Evolutionary conservation across 2,888 invertebrate species (phyloP), one percentile per base, ranked within the genome.

Genomic region (Campaea margaritaria): DNA sequence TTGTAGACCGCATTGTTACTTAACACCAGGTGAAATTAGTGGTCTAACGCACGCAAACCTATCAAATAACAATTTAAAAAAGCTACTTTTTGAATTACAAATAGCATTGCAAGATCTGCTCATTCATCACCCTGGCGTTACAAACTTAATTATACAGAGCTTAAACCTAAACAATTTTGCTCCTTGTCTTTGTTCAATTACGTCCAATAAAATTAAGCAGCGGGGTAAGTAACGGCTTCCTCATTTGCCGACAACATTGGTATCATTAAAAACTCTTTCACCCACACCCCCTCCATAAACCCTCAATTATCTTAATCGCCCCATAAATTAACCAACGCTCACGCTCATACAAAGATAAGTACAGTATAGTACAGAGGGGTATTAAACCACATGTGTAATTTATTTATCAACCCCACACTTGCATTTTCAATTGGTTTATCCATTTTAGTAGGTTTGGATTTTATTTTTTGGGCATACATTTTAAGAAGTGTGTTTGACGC

Each of bases 291-390:
- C 50, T 39, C 51, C 58, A 59, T 64, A 67, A 63, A 64, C 51
- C 59, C 49, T 41, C 64, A 64, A 68, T 68, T 61, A 62, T 58
- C 60, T 55, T 61, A 59, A 68, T 64, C 47, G 58, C 48, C 43
- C 50, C 55, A 43, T 55, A 61, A 61, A 51, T 55, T 61, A 51
- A 15, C 38, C 46, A 44, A 41, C 49, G 16, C 42, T 52, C 52
- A n/a, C 34, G 41, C 50, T 46, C 34, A 39, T 39, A 39, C 13
- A 14, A n/a, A 59, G 47, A 48, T 61, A 55, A 47, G 47, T 51
- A 56, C 12, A 15, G 38, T 38, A 51, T 50, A 14, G 45, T 38
- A 14, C 31, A 36, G 50, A 38, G 56, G 45, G 44, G 34, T 13
- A 46, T 11, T 21, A 21, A 46, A 36, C 51, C 41, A 45, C 50